phyloP scores from a whole-genome alignment of 2,113 vertebrate genomes.

The Amphilophus citrinellus region DNA sequence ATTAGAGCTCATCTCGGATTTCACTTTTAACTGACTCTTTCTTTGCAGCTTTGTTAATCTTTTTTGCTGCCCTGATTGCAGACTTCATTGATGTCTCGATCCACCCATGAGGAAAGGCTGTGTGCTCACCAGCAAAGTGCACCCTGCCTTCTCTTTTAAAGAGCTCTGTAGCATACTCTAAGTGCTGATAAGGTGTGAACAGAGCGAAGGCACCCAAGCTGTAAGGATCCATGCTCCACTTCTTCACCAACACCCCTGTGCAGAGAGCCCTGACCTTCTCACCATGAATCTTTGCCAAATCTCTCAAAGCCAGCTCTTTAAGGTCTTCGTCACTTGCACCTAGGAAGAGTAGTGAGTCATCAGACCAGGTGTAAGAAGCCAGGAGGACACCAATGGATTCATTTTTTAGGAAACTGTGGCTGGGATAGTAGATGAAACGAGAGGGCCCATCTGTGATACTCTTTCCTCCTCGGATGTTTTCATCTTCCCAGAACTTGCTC shows the following conservation, averaged over 20 bases:
- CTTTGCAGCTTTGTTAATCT: slow-evolving; percentile 57
- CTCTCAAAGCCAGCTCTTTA: slow-evolving; percentile 66
- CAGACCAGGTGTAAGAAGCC: slow-evolving; percentile 83
- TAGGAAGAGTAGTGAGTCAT: slow-evolving; percentile 74
- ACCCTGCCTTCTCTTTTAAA: slow-evolving; percentile 71
- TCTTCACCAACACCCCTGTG: slow-evolving; percentile 76
- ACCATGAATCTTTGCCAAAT: slow-evolving; percentile 77
- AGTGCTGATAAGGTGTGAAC: slow-evolving; percentile 82
- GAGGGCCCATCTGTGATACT: slow-evolving; percentile 81
- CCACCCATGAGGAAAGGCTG: slow-evolving; percentile 82
- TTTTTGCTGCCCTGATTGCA: slow-evolving; percentile 69
- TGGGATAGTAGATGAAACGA: slow-evolving; percentile 84
- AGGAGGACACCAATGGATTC: slow-evolving; percentile 55
- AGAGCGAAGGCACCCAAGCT: slow-evolving; percentile 73
- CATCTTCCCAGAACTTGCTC: slow-evolving; percentile 80
- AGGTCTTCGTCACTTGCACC: slow-evolving; percentile 50
- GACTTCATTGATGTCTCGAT: slow-evolving; percentile 85
- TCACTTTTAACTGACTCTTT: accelerated
- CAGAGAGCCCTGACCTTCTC: slow-evolving; percentile 27
- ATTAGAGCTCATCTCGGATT: accelerated
- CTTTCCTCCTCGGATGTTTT: slow-evolving; percentile 56
- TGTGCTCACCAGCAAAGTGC: slow-evolving; percentile 85
- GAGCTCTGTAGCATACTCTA: slow-evolving; percentile 61
- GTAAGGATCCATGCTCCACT: slow-evolving; percentile 79
- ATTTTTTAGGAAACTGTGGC: slow-evolving; percentile 69